Evolutionary conservation across 2,797 vertebrate genomes (phyloP).

Genomic region (Rachycentron canadum): DNA sequence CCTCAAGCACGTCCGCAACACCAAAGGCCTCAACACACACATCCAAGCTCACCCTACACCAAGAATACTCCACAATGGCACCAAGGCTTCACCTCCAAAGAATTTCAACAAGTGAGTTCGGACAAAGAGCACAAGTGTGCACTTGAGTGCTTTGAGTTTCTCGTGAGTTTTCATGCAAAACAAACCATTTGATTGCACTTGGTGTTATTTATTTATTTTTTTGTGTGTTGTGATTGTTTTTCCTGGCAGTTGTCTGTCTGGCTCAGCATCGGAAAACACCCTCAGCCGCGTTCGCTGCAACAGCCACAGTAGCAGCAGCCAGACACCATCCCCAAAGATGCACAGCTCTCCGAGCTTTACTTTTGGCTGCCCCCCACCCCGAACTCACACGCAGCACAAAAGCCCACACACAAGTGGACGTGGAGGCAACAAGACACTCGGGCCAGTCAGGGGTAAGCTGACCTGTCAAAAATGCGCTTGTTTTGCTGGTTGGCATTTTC

Average conservation of each 20-base stretch:
- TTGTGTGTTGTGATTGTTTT: slow-evolving; percentile 4
- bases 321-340: slow-evolving; percentile 89
- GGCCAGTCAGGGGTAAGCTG: slow-evolving; percentile 91
- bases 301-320: slow-evolving; percentile 87
- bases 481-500: slow-evolving; percentile 16
- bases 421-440: slow-evolving; percentile 79
- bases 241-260: slow-evolving; percentile 84
- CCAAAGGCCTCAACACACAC: slow-evolving; percentile 79
- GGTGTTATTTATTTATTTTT: neutral
- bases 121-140: neutral
- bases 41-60: slow-evolving; percentile 75
- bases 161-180: neutral
- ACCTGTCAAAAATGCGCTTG: slow-evolving; percentile 13
- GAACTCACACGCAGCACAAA: slow-evolving; percentile 70
- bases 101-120: slow-evolving; percentile 86
- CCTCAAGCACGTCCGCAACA: slow-evolving; percentile 93
- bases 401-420: slow-evolving; percentile 69
- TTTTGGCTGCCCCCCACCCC: slow-evolving; percentile 84
- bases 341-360: slow-evolving; percentile 92
- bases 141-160: fast-evolving
- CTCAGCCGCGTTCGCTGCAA: slow-evolving; percentile 86
- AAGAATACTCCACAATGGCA: slow-evolving; percentile 64
- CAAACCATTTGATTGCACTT: neutral
- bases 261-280: slow-evolving; percentile 87
- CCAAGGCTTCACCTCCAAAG: slow-evolving; percentile 85